Evolutionary conservation across 2,113 vertebrate species (phyloP).

Genomic region (Dissostichus mawsoni): DNA sequence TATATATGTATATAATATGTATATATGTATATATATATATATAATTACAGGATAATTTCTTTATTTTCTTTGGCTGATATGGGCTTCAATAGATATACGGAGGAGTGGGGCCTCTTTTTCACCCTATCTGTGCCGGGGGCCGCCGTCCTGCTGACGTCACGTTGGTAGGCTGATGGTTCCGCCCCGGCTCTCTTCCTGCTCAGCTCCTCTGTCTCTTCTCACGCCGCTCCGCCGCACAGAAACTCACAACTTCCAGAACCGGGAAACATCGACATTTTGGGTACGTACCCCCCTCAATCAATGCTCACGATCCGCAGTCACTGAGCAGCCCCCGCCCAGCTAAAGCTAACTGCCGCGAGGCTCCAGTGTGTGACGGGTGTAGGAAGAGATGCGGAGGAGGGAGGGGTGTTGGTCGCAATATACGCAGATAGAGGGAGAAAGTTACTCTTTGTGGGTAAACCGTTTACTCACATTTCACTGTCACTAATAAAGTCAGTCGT

Average conservation of each 20-base stretch:
- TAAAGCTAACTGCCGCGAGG: background rate
- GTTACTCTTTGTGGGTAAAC: background rate
- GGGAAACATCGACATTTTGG: conserved; percentile 34
- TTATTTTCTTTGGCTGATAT: too few relatives aligned
- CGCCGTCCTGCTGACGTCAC: conserved; percentile 63
- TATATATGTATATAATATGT: too few relatives aligned
- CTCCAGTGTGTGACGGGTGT: conserved; percentile 17
- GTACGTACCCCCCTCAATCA: conserved; percentile 46
- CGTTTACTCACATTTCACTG: background rate
- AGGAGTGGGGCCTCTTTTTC: conserved; percentile 42
- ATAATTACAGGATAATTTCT: too few relatives aligned
- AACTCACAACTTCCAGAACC: conserved; percentile 4
- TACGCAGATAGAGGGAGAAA: conserved; percentile 7
- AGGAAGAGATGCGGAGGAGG: conserved; percentile 36
- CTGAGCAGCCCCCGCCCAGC: rapidly evolving
- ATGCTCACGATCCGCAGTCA: background rate
- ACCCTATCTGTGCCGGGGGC: conserved; percentile 22
- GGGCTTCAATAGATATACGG: background rate
- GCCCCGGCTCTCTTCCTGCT: conserved; percentile 57
- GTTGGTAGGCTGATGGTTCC: conserved; percentile 20
- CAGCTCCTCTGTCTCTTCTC: conserved; percentile 33
- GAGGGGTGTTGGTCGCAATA: background rate
- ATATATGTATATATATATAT: too few relatives aligned
- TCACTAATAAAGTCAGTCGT: background rate
- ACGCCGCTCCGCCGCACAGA: background rate